Evolutionary conservation across 2,888 invertebrate species (phyloP), one percentile per base, ranked within the genome.

Genomic region (Agrochola lota): DNA sequence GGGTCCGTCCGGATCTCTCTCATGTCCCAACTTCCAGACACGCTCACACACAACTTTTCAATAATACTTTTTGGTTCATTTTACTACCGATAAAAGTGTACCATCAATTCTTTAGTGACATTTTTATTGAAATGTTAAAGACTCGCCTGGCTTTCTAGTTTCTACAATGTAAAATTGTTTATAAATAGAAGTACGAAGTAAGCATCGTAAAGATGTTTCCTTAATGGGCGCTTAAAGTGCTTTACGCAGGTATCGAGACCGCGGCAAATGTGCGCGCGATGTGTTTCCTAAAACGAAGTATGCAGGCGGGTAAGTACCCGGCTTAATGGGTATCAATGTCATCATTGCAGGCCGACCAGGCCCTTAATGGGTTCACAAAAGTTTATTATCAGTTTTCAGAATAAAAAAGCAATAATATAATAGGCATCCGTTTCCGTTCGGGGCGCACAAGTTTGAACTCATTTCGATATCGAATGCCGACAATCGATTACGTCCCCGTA

Each of bases 1-100:
- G 88, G 88, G 87, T 82, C 87, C 87, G 85, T 88, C 88, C 79
- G 80, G 87, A 84, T 77, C 87, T 82, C 81, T 79, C 80, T 74
- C 72, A 84, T 72, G 74, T 72, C 73, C 77, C 80, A 74, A 70
- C 68, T 63, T 70, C 69, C 71, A 77, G 62, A 81, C 76, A 59
- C 74, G 77, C 75, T 78, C 75, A 79, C 77, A 77, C 70, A 62
- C 40, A 52, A 72, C 52, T 83, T 69, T 70, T 67, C 78, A 70
- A 87, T 88, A 85, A 59, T 55, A 60, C 59, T 72, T 78, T 78
- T 85, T 71, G 67, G 66, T 83, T 62, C n/a, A 40, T 85, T 84
- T 85, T 83, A 85, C 70, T 67, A 52, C 69, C 64, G 68, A 86
- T 83, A 74, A 83, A 85, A 76, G 59, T 79, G 30, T 52, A 68